A percentile compares a stretch with the other conserved stretches of the same genome.
Evolutionary conservation across 2,113 vertebrate genomes (phyloP).

Genomic region (Hyperopisus bebe): DNA sequence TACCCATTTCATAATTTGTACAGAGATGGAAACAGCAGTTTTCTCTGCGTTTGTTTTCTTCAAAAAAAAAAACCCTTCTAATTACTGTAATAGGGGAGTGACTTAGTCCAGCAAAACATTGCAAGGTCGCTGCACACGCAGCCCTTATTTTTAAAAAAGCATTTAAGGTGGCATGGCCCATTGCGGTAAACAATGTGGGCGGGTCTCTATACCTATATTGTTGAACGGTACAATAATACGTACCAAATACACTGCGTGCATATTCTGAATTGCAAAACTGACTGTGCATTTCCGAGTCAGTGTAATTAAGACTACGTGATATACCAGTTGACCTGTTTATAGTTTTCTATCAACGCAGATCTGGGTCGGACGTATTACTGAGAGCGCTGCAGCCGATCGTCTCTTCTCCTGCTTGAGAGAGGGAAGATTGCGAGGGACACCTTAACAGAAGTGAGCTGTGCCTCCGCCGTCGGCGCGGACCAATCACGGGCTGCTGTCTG

Average conservation of each 20-base stretch:
- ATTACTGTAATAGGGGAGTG: conserved; percentile 17
- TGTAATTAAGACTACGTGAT: not conserved
- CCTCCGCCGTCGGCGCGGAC: conserved; percentile 46
- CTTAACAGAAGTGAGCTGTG: conserved; percentile 61
- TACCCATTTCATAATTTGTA: not conserved
- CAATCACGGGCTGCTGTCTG: conserved; percentile 67
- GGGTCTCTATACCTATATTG: not conserved
- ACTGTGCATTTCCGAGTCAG: not conserved
- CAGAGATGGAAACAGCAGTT: not conserved
- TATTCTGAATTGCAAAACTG: not conserved
- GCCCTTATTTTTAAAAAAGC: conserved; percentile 9
- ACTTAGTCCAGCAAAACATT: conserved; percentile 13
- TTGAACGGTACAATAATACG: not conserved
- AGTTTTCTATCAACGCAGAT: not conserved
- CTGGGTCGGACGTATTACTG: not conserved
- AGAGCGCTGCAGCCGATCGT: not conserved
- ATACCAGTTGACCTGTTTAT: not conserved
- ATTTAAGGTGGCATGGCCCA: conserved; percentile 8
- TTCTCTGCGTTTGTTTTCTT: not conserved
- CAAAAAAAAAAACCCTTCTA: not conserved
- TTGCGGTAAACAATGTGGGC: not conserved
- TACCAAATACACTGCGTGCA: not conserved
- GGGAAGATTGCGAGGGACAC: not conserved
- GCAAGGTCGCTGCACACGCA: conserved; percentile 1
- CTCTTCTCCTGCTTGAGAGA: not conserved